These are phyloP conservation scores for Mungos mungo DNA, from an alignment of 2,113 vertebrate species.

Conservation along the genomic window DNA sequence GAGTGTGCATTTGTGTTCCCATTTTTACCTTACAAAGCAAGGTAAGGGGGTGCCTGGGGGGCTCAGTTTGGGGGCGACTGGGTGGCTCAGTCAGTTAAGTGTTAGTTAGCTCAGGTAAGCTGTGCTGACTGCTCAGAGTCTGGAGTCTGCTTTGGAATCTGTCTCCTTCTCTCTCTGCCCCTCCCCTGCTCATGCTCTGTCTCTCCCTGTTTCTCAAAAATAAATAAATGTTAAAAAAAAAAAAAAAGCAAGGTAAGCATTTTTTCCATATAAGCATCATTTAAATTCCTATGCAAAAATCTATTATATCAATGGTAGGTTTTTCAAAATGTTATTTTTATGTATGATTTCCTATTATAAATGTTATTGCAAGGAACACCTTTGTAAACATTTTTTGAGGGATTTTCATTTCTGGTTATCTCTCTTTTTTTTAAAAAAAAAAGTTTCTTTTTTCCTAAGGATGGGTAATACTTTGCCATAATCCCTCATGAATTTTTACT, in stretches of 20 bases:
- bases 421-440: not conserved
- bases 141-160: no score
- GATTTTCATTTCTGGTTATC: not conserved
- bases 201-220: no score
- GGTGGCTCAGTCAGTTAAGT: no score
- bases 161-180: no score
- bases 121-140: no score
- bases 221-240: no score
- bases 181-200: no score
- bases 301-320: not conserved
- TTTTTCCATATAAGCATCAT: not conserved
- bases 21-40: not conserved
- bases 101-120: no score
- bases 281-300: not conserved
- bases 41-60: not conserved
- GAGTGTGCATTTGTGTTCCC: not conserved
- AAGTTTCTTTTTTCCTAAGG: no score
- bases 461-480: not conserved
- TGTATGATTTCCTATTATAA: not conserved
- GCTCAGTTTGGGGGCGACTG: no score
- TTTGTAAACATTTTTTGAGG: not conserved
- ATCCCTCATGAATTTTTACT: not conserved
- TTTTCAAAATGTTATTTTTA: not conserved
- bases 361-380: not conserved
- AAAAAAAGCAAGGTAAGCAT: not conserved